Conservation (phyloP, 2,888 invertebrate genomes). For the Polietes domitor region DNA sequence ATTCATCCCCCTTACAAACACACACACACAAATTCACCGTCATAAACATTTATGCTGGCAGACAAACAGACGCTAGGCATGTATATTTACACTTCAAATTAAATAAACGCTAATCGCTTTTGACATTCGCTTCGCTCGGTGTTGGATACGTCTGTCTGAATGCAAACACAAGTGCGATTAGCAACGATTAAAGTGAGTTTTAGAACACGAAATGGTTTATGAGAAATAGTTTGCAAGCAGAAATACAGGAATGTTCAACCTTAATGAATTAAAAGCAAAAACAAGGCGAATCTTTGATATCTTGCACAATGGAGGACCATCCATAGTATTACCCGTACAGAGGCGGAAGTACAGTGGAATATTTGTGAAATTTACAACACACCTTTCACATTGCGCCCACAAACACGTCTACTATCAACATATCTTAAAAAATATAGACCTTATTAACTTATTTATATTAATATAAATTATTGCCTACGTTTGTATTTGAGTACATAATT, state of each 20-base stretch:
- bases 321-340: too few relatives aligned
- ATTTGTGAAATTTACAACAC: too few relatives aligned
- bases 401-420: too few relatives aligned
- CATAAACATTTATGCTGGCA: background rate
- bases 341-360: too few relatives aligned
- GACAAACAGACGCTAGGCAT: background rate
- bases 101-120: slow-evolving; percentile 24
- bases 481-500: too few relatives aligned
- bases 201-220: background rate
- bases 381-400: too few relatives aligned
- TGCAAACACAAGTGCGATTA: slow-evolving; percentile 46
- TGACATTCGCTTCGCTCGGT: slow-evolving; percentile 21
- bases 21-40: background rate
- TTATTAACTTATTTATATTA: too few relatives aligned
- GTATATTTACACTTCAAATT: background rate
- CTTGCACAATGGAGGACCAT: too few relatives aligned
- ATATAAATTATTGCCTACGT: too few relatives aligned
- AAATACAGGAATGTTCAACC: slow-evolving; percentile 5
- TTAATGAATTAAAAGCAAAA: too few relatives aligned
- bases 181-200: slow-evolving; percentile 38
- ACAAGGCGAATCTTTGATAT: too few relatives aligned
- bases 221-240: slow-evolving; percentile 12
- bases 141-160: slow-evolving; percentile 25
- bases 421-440: too few relatives aligned
- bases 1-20: background rate